These are phyloP conservation scores for Clivina fossor DNA, from an alignment of 2,888 invertebrate species.

Conservation along the genomic window DNA sequence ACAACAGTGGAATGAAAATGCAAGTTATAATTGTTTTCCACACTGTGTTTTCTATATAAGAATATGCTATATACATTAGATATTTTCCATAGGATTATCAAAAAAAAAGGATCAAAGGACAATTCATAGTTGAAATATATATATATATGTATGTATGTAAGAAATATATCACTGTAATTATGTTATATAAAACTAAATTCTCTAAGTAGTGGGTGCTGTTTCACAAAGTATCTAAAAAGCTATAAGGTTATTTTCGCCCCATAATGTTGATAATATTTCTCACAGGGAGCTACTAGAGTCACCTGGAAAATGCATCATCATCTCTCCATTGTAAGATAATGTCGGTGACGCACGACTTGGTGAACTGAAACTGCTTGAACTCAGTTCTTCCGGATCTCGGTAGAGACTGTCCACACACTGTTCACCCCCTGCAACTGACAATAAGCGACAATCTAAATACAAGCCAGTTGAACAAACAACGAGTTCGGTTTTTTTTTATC, in stretches of 20 bases:
- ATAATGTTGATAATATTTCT: neutral
- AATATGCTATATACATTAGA: too few species aligned
- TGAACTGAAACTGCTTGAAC: slow-evolving; percentile 83
- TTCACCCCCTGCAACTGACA: slow-evolving; percentile 56
- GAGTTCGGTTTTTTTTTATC: slow-evolving; percentile 39
- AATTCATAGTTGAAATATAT: neutral
- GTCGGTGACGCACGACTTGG: slow-evolving; percentile 79
- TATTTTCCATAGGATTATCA: too few species aligned
- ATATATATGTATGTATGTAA: slow-evolving; percentile 7
- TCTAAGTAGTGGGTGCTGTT: slow-evolving; percentile 25
- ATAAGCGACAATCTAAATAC: slow-evolving; percentile 38
- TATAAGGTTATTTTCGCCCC: slow-evolving; percentile 6
- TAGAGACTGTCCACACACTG: slow-evolving; percentile 62
- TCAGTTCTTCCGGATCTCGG: slow-evolving; percentile 71
- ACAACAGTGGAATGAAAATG: slow-evolving; percentile 24
- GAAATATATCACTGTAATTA: slow-evolving; percentile 20
- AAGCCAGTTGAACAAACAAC: slow-evolving; percentile 33
- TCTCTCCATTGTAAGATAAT: slow-evolving; percentile 73
- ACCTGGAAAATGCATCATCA: slow-evolving; percentile 76
- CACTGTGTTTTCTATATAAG: too few species aligned
- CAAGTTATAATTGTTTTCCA: slow-evolving; percentile 14
- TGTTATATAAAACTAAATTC: slow-evolving; percentile 26
- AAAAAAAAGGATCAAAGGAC: neutral
- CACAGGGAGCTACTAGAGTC: slow-evolving; percentile 71
- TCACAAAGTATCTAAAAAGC: slow-evolving; percentile 20